Percentiles rank a stretch among this genome's conserved stretches.
Evolutionary conservation across 2,113 vertebrate genomes (phyloP).

Genomic region (Ginglymostoma cirratum): DNA sequence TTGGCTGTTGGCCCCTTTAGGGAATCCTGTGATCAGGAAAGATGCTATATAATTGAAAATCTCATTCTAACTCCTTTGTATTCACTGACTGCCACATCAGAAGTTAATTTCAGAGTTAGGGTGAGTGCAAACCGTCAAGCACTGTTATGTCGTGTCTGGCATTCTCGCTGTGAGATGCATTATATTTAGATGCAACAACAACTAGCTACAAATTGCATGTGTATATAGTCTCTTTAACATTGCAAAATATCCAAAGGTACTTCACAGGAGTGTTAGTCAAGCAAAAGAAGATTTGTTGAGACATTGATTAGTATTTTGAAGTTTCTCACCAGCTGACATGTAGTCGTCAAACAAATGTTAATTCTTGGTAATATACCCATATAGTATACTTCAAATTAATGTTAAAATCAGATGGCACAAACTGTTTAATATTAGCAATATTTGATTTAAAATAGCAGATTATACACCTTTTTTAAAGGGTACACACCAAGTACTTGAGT

Average conservation of each 20-base stretch:
- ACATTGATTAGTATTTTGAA: background rate
- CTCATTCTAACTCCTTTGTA: background rate
- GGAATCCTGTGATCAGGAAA: background rate
- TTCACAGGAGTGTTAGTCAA: background rate
- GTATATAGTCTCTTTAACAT: background rate
- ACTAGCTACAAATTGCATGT: background rate
- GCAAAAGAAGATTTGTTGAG: background rate
- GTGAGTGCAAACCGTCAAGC: background rate
- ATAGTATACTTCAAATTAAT: background rate
- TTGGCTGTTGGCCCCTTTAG: background rate
- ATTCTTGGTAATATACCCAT: background rate
- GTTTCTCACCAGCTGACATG: background rate
- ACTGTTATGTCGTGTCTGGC: background rate
- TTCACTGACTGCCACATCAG: background rate
- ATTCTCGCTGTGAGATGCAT: background rate
- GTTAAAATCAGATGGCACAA: background rate
- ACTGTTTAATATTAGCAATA: background rate
- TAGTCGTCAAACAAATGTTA: background rate
- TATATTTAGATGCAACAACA: background rate
- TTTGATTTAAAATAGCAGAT: background rate
- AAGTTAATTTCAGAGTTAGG: background rate
- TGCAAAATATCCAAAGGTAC: background rate
- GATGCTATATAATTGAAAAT: background rate
- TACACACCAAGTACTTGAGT: background rate
- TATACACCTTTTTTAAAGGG: background rate